Evolutionary conservation across 2,113 vertebrate species (phyloP).

Genomic region (Peromyscus californicus): DNA sequence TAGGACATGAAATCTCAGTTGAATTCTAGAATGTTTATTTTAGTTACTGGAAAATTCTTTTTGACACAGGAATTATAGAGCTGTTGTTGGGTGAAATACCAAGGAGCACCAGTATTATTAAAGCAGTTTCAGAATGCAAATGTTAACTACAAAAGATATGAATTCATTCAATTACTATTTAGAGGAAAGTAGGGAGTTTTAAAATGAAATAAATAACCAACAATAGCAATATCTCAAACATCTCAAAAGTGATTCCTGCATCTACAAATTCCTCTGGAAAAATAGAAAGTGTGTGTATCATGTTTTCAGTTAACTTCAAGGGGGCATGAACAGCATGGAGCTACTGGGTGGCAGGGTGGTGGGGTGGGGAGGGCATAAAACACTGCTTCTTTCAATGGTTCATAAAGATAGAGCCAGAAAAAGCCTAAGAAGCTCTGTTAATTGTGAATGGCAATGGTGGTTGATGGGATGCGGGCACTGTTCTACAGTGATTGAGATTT

Average conservation of each 20-base stretch:
- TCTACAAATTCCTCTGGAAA: neutral
- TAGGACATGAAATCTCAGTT: neutral
- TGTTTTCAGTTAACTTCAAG: neutral
- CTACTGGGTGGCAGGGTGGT: neutral
- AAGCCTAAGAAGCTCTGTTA: neutral
- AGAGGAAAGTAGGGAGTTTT: neutral
- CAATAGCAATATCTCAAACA: neutral
- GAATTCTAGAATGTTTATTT: constrained; percentile 45
- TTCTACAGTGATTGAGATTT: constrained; percentile 54
- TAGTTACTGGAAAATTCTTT: constrained; percentile 44
- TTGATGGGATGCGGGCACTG: constrained; percentile 17
- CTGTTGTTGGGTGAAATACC: neutral
- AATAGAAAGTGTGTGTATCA: neutral
- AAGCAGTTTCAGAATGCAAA: neutral
- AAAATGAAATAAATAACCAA: constrained; percentile 27
- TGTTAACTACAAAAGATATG: neutral
- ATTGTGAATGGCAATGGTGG: constrained; percentile 53
- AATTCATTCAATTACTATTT: constrained; percentile 15
- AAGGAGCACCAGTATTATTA: constrained; percentile 21
- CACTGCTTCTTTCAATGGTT: neutral
- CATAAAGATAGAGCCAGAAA: neutral
- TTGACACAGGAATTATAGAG: neutral
- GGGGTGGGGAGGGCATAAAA: neutral
- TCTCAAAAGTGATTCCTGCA: neutral
- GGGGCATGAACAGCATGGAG: neutral